Evolutionary conservation across 1,140 invertebrate species (phyloP).

Genomic region (Drosophila hydei): DNA sequence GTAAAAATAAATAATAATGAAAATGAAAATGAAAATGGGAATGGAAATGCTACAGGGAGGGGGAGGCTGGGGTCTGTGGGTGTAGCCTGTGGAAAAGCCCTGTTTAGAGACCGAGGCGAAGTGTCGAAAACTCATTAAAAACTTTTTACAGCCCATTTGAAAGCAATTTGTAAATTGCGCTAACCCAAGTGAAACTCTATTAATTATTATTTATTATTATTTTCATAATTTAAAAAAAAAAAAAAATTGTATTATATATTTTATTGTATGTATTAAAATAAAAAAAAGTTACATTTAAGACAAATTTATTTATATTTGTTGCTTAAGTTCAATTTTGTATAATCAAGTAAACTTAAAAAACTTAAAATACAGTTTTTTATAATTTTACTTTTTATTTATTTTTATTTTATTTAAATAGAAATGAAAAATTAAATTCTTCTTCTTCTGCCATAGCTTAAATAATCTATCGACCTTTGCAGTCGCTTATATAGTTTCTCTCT

Average conservation of each 20-base stretch:
- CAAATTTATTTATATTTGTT: background rate
- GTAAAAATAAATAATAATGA: conserved; percentile 53
- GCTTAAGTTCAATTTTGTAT: too few relatives aligned
- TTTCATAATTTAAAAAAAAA: background rate
- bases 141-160: conserved; percentile 83
- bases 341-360: too few relatives aligned
- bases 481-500: background rate
- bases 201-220: conserved; percentile 66
- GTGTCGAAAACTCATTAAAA: conserved; percentile 81
- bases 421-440: too few relatives aligned
- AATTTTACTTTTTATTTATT: background rate
- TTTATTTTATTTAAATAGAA: too few relatives aligned
- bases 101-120: conserved; percentile 29
- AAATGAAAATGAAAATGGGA: conserved; percentile 81
- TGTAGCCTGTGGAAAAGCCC: background rate
- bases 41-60: conserved; percentile 15
- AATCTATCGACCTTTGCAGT: background rate
- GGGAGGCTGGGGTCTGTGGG: conserved; percentile 8
- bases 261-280: background rate
- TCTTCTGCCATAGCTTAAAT: too few relatives aligned
- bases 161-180: conserved; percentile 82
- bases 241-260: background rate
- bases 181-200: conserved; percentile 41
- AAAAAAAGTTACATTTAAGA: conserved; percentile 1
- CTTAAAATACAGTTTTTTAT: too few relatives aligned